Evolutionary conservation across 2,888 invertebrate species (phyloP).

Genomic region (Gortyna flavago): DNA sequence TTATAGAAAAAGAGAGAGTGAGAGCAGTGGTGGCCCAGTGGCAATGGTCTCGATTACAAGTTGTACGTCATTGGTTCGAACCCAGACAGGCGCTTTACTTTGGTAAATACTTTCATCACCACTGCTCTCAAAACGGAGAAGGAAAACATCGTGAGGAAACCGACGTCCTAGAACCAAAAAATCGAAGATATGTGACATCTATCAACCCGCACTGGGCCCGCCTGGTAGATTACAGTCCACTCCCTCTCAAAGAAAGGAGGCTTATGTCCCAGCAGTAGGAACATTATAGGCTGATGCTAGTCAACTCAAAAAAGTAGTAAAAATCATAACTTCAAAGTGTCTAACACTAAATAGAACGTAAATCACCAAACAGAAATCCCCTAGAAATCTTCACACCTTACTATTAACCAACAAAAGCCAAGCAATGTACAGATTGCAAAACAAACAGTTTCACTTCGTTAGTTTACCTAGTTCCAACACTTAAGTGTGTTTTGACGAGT

Average conservation of each 20-base stretch:
- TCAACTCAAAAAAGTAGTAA: neutral
- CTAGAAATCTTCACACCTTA: neutral
- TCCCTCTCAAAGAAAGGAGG: no score
- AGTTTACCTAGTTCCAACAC: slow-evolving; percentile 9
- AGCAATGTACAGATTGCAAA: slow-evolving; percentile 1
- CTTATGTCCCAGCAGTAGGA: neutral
- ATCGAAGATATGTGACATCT: no score
- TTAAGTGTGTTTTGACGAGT: slow-evolving; percentile 35
- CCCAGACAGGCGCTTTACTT: neutral
- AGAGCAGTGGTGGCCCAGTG: neutral
- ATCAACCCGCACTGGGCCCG: no score
- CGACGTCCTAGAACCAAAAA: neutral
- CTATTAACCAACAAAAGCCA: neutral
- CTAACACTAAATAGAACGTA: neutral
- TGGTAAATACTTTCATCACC: neutral
- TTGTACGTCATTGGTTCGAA: neutral
- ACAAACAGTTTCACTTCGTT: slow-evolving; percentile 40
- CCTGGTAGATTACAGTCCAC: no score
- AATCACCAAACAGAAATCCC: neutral
- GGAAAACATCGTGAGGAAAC: neutral
- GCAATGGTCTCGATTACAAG: neutral
- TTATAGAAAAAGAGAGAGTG: neutral
- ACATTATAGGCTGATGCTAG: neutral
- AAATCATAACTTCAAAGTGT: no score
- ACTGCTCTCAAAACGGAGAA: neutral